Percentiles rank a stretch among this genome's conserved stretches.
phyloP scores from a whole-genome alignment of 2,113 vertebrate species.

The Desmodus rotundus region DNA sequence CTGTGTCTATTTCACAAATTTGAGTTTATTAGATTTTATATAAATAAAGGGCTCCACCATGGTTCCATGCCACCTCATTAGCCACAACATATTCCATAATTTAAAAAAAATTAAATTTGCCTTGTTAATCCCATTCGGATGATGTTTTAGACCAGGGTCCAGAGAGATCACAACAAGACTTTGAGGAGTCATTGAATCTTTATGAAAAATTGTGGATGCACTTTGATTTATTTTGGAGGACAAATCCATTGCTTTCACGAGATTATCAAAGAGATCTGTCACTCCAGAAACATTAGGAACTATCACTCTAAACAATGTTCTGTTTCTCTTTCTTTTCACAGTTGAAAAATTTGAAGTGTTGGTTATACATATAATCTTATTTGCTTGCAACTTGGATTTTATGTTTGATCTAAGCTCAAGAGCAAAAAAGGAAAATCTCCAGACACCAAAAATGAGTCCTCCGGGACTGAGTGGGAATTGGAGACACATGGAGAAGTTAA shows the following conservation, averaged over 20 bases:
- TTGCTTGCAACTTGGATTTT: neutral
- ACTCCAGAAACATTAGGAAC: neutral
- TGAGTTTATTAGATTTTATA: neutral
- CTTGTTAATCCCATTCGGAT: neutral
- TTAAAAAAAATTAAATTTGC: neutral
- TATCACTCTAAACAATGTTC: neutral
- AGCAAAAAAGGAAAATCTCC: neutral
- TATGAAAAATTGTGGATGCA: neutral
- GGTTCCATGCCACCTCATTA: neutral
- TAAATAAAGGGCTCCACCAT: neutral
- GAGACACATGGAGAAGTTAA: neutral
- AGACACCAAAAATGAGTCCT: neutral
- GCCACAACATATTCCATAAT: neutral
- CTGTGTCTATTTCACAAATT: constrained; percentile 4
- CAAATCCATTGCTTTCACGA: neutral
- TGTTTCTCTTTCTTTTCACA: constrained; percentile 12
- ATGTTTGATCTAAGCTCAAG: neutral
- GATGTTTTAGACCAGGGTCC: neutral
- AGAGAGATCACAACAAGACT: neutral
- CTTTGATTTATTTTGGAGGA: neutral
- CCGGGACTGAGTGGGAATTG: neutral
- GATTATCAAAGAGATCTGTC: neutral
- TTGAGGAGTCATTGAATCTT: neutral
- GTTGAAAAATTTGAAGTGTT: constrained; percentile 21
- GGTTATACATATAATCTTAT: neutral